Evolutionary conservation across 2,113 vertebrate genomes (phyloP).

Genomic region (Mirounga angustirostris): DNA sequence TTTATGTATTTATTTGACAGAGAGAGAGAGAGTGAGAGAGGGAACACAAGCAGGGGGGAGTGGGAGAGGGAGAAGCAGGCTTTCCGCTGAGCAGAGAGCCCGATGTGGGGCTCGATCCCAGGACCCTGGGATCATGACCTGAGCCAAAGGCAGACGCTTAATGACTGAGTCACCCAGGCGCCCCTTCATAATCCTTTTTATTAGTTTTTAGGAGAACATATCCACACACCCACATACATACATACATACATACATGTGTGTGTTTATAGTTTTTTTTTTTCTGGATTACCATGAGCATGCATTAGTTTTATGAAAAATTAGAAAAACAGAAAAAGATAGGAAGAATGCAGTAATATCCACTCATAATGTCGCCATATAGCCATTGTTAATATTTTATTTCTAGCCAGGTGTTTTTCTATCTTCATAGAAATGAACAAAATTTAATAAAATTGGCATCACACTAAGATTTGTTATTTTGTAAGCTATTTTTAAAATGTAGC

Average conservation of each 20-base stretch:
- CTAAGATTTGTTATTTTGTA: constrained; percentile 45
- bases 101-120: too few relatives aligned
- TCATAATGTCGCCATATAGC: neutral
- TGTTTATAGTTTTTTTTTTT: neutral
- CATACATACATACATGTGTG: neutral
- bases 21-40: too few relatives aligned
- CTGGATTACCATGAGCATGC: neutral
- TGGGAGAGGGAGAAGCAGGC: too few relatives aligned
- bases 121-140: too few relatives aligned
- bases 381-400: constrained; percentile 3
- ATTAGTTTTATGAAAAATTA: constrained; percentile 34
- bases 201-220: neutral
- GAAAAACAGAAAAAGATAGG: neutral
- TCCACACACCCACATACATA: neutral
- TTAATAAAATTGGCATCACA: constrained; percentile 38
- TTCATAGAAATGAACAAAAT: constrained; percentile 19
- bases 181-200: neutral
- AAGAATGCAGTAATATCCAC: neutral
- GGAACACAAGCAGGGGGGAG: too few relatives aligned
- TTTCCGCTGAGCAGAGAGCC: too few relatives aligned
- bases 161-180: too few relatives aligned
- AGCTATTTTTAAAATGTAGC: constrained; percentile 55
- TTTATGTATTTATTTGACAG: too few relatives aligned
- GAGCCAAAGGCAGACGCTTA: too few relatives aligned
- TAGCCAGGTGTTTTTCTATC: neutral